phyloP scores from a whole-genome alignment of 2,888 invertebrate species.

The Andrena camellia region DNA sequence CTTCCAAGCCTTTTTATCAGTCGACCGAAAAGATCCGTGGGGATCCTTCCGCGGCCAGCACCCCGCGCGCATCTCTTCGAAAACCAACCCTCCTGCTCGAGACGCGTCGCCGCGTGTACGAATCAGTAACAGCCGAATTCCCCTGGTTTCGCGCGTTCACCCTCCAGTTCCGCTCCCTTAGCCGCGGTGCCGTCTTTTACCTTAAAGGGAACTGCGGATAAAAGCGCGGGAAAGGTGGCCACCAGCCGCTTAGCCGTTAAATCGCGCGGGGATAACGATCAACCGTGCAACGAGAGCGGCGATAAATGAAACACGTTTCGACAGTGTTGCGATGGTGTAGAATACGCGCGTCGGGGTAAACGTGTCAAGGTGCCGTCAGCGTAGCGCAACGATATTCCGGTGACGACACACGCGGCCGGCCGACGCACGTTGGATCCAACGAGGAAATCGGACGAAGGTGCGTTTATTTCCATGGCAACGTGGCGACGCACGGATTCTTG shows the following conservation, averaged over 20 bases:
- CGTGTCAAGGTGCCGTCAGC: conserved; percentile 77
- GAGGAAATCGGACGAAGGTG: conserved; percentile 59
- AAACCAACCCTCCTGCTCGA: conserved; percentile 56
- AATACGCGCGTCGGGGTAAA: conserved; percentile 72
- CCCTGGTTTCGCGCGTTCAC: background rate
- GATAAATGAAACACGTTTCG: conserved; percentile 53
- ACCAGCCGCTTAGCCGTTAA: background rate
- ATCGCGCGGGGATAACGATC: conserved; percentile 40
- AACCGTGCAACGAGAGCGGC: conserved; percentile 34
- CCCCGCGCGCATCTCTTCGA: conserved; percentile 51
- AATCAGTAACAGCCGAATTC: conserved; percentile 14
- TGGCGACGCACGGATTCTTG: conserved; percentile 58
- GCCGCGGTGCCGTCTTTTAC: background rate
- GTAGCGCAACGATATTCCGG: conserved; percentile 65
- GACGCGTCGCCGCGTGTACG: conserved; percentile 47
- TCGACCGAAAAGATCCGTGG: conserved; percentile 78
- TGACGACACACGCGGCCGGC: conserved; percentile 52
- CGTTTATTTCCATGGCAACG: conserved; percentile 62
- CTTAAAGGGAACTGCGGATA: background rate
- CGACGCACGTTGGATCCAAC: conserved; percentile 49
- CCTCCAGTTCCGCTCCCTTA: too few relatives aligned
- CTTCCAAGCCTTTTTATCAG: conserved; percentile 80
- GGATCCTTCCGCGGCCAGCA: conserved; percentile 69
- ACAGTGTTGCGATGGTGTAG: conserved; percentile 50
- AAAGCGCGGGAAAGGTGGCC: conserved; percentile 49